Evolutionary conservation across 2,888 invertebrate genomes (phyloP), one percentile per base, ranked within the genome.

Genomic region (Coelinius sp.): DNA sequence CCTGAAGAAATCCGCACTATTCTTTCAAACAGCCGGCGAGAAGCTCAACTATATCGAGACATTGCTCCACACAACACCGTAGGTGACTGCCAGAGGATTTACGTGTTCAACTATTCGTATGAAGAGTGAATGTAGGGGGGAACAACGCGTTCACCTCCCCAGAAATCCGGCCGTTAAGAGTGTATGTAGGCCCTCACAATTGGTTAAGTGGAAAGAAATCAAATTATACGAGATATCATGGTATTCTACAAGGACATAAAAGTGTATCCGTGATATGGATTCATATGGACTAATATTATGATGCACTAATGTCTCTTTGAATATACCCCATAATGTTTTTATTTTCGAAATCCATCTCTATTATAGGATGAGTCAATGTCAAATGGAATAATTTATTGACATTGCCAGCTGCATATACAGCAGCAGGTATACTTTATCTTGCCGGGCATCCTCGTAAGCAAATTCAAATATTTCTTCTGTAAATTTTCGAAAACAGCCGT

Each of bases 111-210:
- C 59, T 68, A 68, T 35, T 56, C 68, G 31, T 20, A 46, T 59
- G 68, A 68, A 44, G 68, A 68, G 68, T 68, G 68, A 68, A 46
- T 56, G 67, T 44, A 27, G 38, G 59, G 65, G 73, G 65, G 74
- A 73, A 75, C 38, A 17, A 10, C 73, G 77, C 77, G 76, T 70
- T 77, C 74, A 77, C 77, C 77, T 76, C 73, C 68, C 74, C 73
- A 70, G 74, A 76, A 77, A 77, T 77, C 76, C 77, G 76, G 72
- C 76, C 74, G 76, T 74, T 73, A 73, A 75, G 69, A 69, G 64
- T 66, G 67, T 27, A 52, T 53, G 10, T 24, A 46, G 41, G 70
- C 38, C 65, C 41, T 66, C 64, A 59, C 62, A 66, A 63, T 66
- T 17, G 49, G 20, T 31, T 62, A 25, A 72, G 63, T 46, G 52